These are phyloP conservation scores for Tachina grossa DNA, from an alignment of 2,888 invertebrate genomes.

Conservation along the genomic window DNA sequence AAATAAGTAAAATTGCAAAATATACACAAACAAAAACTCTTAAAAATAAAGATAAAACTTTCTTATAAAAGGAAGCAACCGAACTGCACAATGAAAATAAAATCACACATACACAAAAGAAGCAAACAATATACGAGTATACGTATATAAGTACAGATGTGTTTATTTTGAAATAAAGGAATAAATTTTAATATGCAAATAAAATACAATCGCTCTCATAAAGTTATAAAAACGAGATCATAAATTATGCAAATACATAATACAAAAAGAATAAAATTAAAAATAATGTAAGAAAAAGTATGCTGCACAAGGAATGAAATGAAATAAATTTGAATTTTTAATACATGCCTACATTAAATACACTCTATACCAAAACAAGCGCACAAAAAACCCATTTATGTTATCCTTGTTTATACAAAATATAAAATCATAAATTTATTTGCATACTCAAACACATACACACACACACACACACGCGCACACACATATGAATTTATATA, in stretches of 20 bases:
- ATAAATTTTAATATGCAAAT: conserved; percentile 71
- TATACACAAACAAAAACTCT: conserved; percentile 14
- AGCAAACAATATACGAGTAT: background rate
- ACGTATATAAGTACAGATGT: background rate
- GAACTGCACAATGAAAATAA: conserved; percentile 6
- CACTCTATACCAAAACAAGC: background rate
- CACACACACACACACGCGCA: background rate
- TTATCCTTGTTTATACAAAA: background rate
- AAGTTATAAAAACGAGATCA: conserved; percentile 64
- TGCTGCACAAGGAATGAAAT: conserved; percentile 34
- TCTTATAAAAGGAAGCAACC: conserved; percentile 20
- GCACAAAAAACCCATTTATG: background rate
- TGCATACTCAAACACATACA: background rate
- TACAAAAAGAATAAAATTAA: conserved; percentile 3
- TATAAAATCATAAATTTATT: conserved; percentile 5
- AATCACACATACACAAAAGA: conserved; percentile 28
- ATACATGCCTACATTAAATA: conserved; percentile 29
- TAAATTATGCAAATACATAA: conserved; percentile 47
- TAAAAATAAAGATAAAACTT: conserved; percentile 36
- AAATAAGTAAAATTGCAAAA: conserved; percentile 8
- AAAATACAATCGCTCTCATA: conserved; percentile 70
- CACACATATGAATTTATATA: background rate
- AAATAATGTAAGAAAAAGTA: conserved; percentile 2
- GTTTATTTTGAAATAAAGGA: conserved; percentile 42
- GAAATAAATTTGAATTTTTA: conserved; percentile 54